These are phyloP conservation scores for Chelonoidis abingdonii DNA, from an alignment of 2,113 vertebrate genomes.

Conservation along the genomic window DNA sequence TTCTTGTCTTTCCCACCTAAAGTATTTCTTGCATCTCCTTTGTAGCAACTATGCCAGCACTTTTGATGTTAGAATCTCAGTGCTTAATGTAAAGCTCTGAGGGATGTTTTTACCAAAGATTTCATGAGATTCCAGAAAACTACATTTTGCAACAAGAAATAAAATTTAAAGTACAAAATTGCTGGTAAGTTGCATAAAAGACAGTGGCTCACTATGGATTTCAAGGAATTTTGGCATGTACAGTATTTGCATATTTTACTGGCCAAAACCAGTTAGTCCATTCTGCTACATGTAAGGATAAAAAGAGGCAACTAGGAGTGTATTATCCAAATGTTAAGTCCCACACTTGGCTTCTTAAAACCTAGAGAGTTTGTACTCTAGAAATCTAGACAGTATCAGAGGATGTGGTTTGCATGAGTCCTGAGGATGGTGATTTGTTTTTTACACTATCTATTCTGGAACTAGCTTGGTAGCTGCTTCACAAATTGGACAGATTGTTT, in stretches of 20 bases:
- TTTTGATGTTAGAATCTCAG: slow-evolving; percentile 54
- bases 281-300: not conserved
- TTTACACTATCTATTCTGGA: not conserved
- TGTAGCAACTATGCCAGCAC: slow-evolving; percentile 28
- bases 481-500: not conserved
- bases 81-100: slow-evolving; percentile 31
- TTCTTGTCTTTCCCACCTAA: slow-evolving; percentile 1
- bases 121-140: slow-evolving; percentile 54
- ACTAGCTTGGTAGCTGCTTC: not conserved
- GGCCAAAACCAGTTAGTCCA: not conserved
- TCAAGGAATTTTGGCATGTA: slow-evolving; percentile 2
- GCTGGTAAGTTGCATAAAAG: slow-evolving; percentile 23
- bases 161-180: slow-evolving; percentile 38
- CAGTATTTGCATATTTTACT: not conserved
- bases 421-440: not conserved
- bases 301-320: not conserved
- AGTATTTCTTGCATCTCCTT: slow-evolving; percentile 9
- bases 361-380: not conserved
- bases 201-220: not conserved
- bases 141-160: slow-evolving; percentile 33
- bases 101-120: slow-evolving; percentile 48
- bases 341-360: not conserved
- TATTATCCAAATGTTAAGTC: not conserved
- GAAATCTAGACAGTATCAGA: not conserved
- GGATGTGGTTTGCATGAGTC: not conserved